Conservation (phyloP, 2,888 invertebrate species). For the Plutella xylostella region DNA sequence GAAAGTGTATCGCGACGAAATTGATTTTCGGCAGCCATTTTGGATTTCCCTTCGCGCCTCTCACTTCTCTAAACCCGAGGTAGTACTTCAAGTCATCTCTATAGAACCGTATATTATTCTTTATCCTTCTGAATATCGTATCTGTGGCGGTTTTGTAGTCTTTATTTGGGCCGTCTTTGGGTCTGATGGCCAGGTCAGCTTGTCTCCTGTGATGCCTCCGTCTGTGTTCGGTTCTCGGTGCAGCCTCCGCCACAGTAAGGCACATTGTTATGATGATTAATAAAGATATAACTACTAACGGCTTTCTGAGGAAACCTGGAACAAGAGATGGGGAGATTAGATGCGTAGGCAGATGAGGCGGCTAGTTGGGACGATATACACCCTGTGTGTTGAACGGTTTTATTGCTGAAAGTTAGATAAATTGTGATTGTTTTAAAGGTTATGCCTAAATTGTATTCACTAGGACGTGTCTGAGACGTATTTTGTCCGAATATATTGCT, state of each 20-base stretch:
- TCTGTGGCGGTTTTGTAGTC: constrained; percentile 36
- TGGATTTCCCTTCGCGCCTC: constrained; percentile 50
- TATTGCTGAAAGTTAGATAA: too few relatives aligned
- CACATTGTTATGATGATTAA: constrained; percentile 55
- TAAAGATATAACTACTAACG: constrained; percentile 60
- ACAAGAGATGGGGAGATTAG: too few relatives aligned
- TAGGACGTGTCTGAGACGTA: too few relatives aligned
- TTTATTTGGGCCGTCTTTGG: constrained; percentile 31
- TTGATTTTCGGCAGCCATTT: constrained; percentile 54
- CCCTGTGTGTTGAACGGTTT: too few relatives aligned
- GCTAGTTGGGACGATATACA: too few relatives aligned
- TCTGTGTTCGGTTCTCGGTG: constrained; percentile 33
- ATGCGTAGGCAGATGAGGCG: too few relatives aligned
- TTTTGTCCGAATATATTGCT: too few relatives aligned
- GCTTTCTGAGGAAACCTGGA: constrained; percentile 66
- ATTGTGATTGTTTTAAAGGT: too few relatives aligned
- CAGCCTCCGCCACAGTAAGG: constrained; percentile 45
- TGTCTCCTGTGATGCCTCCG: constrained; percentile 36
- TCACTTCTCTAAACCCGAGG: constrained; percentile 17
- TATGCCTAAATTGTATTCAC: too few relatives aligned
- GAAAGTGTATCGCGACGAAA: constrained; percentile 52
- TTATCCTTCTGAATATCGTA: constrained; percentile 46
- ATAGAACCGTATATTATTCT: constrained; percentile 45
- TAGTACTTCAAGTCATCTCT: constrained; percentile 33
- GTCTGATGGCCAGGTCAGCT: constrained; percentile 29